phyloP scores from a whole-genome alignment of 2,888 invertebrate species.

The Steinernema hermaphroditum region DNA sequence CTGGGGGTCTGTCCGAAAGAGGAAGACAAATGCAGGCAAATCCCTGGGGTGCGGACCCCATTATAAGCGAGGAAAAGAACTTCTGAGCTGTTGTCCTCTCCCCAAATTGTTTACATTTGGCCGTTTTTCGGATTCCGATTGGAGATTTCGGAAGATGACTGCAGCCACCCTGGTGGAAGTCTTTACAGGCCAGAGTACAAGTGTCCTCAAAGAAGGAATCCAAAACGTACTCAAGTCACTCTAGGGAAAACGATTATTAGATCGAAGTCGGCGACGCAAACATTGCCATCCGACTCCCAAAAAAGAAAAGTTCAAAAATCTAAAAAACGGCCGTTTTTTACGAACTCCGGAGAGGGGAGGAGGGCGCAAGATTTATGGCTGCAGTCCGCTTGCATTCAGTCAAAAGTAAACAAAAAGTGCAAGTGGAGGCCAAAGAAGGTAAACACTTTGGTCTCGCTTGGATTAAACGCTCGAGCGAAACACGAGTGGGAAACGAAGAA shows the following conservation, averaged over 20 bases:
- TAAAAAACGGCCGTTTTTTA: background rate
- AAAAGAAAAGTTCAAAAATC: background rate
- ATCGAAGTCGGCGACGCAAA: background rate
- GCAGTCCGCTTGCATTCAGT: background rate
- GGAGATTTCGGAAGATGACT: no score
- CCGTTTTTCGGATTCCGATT: background rate
- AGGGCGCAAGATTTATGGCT: background rate
- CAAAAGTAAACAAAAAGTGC: no score
- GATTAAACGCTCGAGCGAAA: no score
- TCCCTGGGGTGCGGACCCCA: background rate
- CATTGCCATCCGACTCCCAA: slow-evolving; percentile 21
- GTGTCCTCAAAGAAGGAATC: background rate
- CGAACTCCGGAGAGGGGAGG: slow-evolving; percentile 10
- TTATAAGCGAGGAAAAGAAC: background rate
- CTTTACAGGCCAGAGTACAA: background rate
- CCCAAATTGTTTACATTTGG: slow-evolving; percentile 2
- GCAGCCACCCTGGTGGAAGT: background rate
- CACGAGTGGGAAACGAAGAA: no score
- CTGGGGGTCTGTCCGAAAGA: slow-evolving; percentile 6
- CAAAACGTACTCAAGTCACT: background rate
- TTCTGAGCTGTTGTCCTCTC: background rate
- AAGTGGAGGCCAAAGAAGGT: no score
- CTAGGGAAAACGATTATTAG: background rate
- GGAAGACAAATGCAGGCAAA: slow-evolving; percentile 16
- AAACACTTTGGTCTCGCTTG: no score